Base-by-base conservation (phyloP, 1,140 invertebrate species). In the Hermetia illucens region DNA sequence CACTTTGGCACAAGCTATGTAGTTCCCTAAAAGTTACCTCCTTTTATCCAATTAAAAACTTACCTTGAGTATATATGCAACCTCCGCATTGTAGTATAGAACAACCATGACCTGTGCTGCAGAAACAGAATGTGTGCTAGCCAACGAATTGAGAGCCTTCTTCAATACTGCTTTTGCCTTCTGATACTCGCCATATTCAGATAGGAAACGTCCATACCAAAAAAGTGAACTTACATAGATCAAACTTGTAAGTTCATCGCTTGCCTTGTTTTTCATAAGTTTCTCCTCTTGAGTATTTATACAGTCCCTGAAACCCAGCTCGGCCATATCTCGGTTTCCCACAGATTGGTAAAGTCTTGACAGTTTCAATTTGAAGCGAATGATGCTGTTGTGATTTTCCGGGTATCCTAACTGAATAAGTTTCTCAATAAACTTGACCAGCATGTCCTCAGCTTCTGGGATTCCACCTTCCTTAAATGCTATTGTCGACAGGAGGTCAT, bases 101-200 rank as follows among this genome's bases (percentile, higher is more conserved):
- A 60, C 55, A 5, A 60, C 49, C 49, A 60, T 55, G 41, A 56
- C 52, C 41, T 58, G 55, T 39, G 53, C 52, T 2, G 53, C 49
- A 13, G 44, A 51, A 18, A 60, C 34, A 6, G 50, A 50, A 44
- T 53, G 52, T 17, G 56, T 52, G 45, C 52, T 57, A 24, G 42
- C 41, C 3, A 55, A 49, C 41, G 53, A 57, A 19, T 51, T 46
- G 33, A 57, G 57, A 6, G 53, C 53, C 12, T 42, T 45, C 32
- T 52, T 47, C 13, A 60, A 42, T 10, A 54, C 35, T 29, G 48
- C 34, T 40, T 53, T 57, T 1, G 55, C 55, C 10, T 39, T 44
- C 5, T 19, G 10, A 25, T 48, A 54, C 12, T 54, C 39, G n/a
- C 41, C 34, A 34, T 45, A 50, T 34, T 44, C 43, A 21, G 55